Evolutionary conservation across 2,888 invertebrate species (phyloP), one percentile per base, ranked within the genome.

Genomic region (Zygaena filipendulae): DNA sequence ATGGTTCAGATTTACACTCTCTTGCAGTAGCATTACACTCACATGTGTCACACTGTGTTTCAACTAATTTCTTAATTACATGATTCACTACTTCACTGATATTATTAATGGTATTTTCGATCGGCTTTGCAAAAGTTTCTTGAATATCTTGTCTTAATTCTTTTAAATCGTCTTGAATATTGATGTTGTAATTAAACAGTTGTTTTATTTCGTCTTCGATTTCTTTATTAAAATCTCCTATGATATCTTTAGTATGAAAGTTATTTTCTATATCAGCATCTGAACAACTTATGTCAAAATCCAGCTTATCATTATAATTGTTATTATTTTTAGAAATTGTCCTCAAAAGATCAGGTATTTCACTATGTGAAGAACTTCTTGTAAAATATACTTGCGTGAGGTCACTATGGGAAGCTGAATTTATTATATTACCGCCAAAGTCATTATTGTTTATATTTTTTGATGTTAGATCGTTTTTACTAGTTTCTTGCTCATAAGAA

Each of bases 171-270:
- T 72, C 71, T 52, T 75, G 64, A 41, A 75, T 75, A 43, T 74
- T 75, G 12, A 77, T 68, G 38, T 77, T 77, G 40, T 74, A 69
- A 48, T 74, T 74, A 14, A 74, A 52, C 36, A 83, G 57, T 40
- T 71, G 69, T 39, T 74, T 82, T 28, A 84, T 77, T 68, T 84
- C 84, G 33, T 81, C 80, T 61, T 83, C 82, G 21, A 84, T 68
- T 64, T 84, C 84, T 52, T 82, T 81, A 35, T 81, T 82, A 41
- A 84, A 84, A 53, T 84, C 81, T 13, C 83, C 83, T 34, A 84
- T 80, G 23, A 84, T 82, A 45, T 81, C 72, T 43, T 67, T 71
- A 3, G 71, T 57, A 21, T 71, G 49, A 43, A 77, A 77, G 44
- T 79, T 77, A 40, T 75, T 75, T 49, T 79, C 79, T 42, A 77